Conservation (phyloP, 2,888 invertebrate species). For the Epinotia demarniana region DNA sequence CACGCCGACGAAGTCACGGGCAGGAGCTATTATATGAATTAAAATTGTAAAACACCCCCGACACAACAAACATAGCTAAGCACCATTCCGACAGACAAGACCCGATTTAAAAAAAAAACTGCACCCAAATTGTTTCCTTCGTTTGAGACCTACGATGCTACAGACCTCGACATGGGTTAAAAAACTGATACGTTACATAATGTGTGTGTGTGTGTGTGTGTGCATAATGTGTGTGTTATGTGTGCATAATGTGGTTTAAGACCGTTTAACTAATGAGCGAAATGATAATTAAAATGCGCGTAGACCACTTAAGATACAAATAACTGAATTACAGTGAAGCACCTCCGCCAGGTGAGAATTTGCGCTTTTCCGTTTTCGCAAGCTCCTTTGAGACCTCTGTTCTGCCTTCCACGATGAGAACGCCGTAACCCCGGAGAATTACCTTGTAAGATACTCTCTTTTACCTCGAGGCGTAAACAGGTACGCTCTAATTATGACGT, state of each 20-base stretch:
- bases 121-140: too few species aligned
- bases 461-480: slow-evolving; percentile 39
- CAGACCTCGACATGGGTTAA: too few species aligned
- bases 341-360: slow-evolving; percentile 55
- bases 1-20: too few species aligned
- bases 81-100: too few species aligned
- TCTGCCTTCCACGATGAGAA: slow-evolving; percentile 22
- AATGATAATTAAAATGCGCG: slow-evolving; percentile 7
- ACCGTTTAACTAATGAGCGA: neutral
- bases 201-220: neutral
- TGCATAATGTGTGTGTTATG: too few species aligned
- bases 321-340: slow-evolving; percentile 19
- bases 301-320: slow-evolving; percentile 12
- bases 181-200: too few species aligned
- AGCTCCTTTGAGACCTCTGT: slow-evolving; percentile 49
- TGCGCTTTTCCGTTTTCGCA: slow-evolving; percentile 52
- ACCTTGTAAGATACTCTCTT: neutral
- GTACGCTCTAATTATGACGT: slow-evolving; percentile 49
- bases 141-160: too few species aligned
- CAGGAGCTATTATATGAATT: too few species aligned
- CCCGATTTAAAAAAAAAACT: too few species aligned
- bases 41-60: too few species aligned
- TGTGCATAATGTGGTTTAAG: neutral
- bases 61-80: too few species aligned
- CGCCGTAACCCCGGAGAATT: neutral